phyloP scores from a whole-genome alignment of 2,797 vertebrate genomes.

The Coracias cyanogaster region DNA sequence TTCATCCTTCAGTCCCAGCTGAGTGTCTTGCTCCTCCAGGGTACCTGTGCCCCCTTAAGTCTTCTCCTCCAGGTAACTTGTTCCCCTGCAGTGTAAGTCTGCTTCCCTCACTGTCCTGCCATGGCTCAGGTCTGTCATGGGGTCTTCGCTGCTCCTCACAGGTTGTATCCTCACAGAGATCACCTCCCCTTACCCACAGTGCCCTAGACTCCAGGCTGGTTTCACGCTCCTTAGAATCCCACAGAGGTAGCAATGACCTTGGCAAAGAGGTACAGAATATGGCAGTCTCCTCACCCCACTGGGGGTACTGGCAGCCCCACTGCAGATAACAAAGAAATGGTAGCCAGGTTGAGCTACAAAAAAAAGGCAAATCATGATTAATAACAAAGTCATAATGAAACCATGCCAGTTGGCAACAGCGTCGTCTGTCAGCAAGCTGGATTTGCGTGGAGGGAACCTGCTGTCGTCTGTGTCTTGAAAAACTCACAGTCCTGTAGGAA shows the following conservation, averaged over 20 bases:
- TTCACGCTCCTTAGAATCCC: background rate
- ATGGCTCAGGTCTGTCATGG: accelerated
- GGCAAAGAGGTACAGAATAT: background rate
- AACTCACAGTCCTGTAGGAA: background rate
- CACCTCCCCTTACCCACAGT: background rate
- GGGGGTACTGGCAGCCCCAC: background rate
- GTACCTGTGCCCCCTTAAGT: background rate
- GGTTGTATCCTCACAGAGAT: background rate
- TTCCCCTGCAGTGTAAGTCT: background rate
- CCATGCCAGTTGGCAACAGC: slow-evolving; percentile 24
- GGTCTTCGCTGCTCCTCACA: background rate
- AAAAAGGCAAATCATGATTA: background rate
- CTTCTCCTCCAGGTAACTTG: background rate
- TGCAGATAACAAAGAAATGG: background rate
- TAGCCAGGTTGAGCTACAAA: background rate
- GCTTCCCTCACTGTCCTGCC: background rate
- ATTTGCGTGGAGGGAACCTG: background rate
- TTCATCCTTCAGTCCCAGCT: background rate
- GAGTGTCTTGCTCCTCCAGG: background rate
- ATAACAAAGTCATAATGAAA: slow-evolving; percentile 39
- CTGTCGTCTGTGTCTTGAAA: background rate
- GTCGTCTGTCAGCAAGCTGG: background rate
- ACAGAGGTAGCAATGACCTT: background rate
- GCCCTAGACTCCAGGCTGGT: background rate
- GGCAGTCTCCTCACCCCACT: background rate